These are phyloP conservation scores for Chaetodon auriga DNA, from an alignment of 2,113 vertebrate species.

Conservation along the genomic window DNA sequence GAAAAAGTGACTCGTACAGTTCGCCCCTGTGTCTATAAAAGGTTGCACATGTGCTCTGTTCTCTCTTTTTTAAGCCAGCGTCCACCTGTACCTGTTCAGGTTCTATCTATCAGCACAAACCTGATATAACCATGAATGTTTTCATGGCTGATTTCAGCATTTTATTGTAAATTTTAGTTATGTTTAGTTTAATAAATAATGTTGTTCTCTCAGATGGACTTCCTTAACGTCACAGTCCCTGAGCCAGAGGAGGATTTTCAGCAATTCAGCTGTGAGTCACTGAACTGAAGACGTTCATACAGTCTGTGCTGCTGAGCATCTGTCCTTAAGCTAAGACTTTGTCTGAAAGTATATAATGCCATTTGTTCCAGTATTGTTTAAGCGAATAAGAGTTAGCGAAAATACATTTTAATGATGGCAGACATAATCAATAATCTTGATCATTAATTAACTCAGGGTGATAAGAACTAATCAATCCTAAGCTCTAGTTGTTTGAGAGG, in stretches of 20 bases:
- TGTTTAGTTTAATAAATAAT: not conserved
- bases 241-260: not conserved
- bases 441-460: constrained; percentile 18
- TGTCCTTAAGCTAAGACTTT: not conserved
- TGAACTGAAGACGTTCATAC: not conserved
- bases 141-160: not conserved
- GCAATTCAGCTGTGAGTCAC: not conserved
- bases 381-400: constrained; percentile 1
- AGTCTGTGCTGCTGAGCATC: not conserved
- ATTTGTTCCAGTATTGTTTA: constrained; percentile 3
- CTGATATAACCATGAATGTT: not conserved
- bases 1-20: too few species aligned
- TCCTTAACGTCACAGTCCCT: not conserved
- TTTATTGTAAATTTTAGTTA: not conserved
- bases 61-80: too few species aligned
- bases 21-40: too few species aligned
- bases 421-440: constrained; percentile 25
- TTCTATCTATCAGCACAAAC: not conserved
- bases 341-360: not conserved
- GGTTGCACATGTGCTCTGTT: too few species aligned
- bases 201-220: not conserved
- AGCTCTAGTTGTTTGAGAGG: not conserved
- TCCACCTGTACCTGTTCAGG: too few species aligned
- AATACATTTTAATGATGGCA: constrained; percentile 17
- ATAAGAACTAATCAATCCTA: constrained; percentile 34